Evolutionary conservation across 2,113 vertebrate genomes (phyloP), one percentile per base, ranked within the genome.

Genomic region (Clarias macrocephalus): DNA sequence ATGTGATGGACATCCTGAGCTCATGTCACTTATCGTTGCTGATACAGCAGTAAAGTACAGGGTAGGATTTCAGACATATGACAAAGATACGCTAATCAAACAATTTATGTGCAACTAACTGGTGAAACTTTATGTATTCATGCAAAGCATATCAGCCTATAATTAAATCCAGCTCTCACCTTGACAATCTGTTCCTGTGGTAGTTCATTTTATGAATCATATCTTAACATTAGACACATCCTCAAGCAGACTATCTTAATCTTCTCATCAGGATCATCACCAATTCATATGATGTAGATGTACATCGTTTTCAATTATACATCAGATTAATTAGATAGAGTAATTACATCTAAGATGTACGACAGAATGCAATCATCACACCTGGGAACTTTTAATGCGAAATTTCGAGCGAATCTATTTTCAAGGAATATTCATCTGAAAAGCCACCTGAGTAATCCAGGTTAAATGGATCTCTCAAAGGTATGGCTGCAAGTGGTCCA

Each of bases 381-480:
- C 88, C 86, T 91, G 87, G 87, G 85, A 85, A 83, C 82, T 81
- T 86, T 86, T 70, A 0, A 7, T 57, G 33, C 37, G 75, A 70
- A 68, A 42, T 83, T 84, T 86, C 88, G 86, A 89, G 87, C 87
- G 80, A 88, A 89, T 91, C 88, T 87, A 88, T 91, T 89, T 85
- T 48, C 6, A 82, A 82, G 60, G 65, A 87, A 86, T 85, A 91
- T 85, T 82, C 82, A 83, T 84, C 59, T 72, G 63, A 83, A 86
- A 86, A 88, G 86, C 87, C 90, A 88, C 85, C 88, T 83, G 86
- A 89, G 88, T 88, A 89, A 88, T 89, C 82, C 90, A 91, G 90
- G 90, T 91, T 91, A 91, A 91, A 88, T 85, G 85, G 84, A 87
- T 88, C 77, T 89, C 88, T 91, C 88, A 70, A 68, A 81, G 87